Evolutionary conservation across 2,888 invertebrate species (phyloP).

Genomic region (Augiades crinisus): DNA sequence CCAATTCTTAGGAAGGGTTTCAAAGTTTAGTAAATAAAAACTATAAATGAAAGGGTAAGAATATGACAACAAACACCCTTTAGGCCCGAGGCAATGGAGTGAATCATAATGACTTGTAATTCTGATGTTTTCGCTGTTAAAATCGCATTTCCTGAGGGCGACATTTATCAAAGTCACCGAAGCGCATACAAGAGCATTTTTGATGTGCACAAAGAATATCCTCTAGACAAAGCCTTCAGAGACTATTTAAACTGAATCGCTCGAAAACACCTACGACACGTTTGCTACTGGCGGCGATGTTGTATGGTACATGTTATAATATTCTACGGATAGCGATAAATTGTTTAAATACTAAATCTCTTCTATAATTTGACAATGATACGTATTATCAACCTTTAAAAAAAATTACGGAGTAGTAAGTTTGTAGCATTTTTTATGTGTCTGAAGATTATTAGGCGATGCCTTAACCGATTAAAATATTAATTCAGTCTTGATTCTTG

Average conservation of each 20-base stretch:
- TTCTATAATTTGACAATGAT: no score
- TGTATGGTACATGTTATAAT: constrained; percentile 40
- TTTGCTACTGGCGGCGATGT: constrained; percentile 30
- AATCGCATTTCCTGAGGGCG: constrained; percentile 77
- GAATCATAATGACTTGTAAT: constrained; percentile 74
- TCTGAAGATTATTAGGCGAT: no score
- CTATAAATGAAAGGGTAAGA: constrained; percentile 59
- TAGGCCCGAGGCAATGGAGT: constrained; percentile 72
- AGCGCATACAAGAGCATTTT: constrained; percentile 64
- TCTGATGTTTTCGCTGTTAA: constrained; percentile 77
- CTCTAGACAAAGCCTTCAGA: constrained; percentile 63
- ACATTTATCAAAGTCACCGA: constrained; percentile 65
- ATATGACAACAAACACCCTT: constrained; percentile 71
- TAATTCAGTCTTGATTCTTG: no score
- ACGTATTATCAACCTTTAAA: no score
- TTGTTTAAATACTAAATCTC: no score
- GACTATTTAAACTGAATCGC: constrained; percentile 72
- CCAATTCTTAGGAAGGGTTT: constrained; percentile 8
- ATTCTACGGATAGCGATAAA: no score
- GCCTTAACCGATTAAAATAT: no score
- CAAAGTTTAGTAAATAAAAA: constrained; percentile 28
- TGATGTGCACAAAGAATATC: constrained; percentile 60
- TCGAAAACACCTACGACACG: constrained; percentile 63
- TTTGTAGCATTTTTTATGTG: no score
- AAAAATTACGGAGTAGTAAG: no score